Conservation (phyloP, 1,140 invertebrate species). For the Drosophila ohnishii region DNA sequence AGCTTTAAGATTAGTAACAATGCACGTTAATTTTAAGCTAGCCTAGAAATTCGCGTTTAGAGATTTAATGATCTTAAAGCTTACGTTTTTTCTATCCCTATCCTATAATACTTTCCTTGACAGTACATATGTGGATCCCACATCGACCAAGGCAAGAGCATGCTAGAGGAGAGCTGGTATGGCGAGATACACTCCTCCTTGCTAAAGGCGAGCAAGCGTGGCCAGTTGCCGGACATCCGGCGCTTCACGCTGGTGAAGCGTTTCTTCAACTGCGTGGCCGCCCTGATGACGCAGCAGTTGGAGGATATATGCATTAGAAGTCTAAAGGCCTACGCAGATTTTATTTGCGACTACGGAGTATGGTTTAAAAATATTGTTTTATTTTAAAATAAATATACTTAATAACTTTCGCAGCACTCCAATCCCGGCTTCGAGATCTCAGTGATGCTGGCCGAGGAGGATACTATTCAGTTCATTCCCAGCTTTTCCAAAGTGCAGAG, state of each 20-base stretch:
- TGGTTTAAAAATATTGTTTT: not conserved
- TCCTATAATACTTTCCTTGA: constrained; percentile 46
- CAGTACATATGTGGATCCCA: constrained; percentile 83
- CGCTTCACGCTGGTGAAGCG: constrained; percentile 87
- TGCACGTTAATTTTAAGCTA: too few species aligned
- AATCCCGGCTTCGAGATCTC: constrained; percentile 91
- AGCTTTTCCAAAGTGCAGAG: constrained; percentile 89
- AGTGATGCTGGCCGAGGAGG: constrained; percentile 86
- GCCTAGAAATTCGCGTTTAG: too few species aligned
- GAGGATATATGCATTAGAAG: constrained; percentile 92
- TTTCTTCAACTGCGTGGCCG: constrained; percentile 93
- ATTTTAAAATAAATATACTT: not conserved
- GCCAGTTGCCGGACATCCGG: constrained; percentile 88
- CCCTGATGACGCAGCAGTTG: constrained; percentile 93
- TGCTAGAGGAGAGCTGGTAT: constrained; percentile 86
- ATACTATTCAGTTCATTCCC: constrained; percentile 90
- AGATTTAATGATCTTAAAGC: too few species aligned
- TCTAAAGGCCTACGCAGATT: constrained; percentile 90
- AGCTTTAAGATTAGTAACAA: too few species aligned
- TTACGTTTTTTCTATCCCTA: too few species aligned
- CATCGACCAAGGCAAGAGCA: constrained; percentile 85
- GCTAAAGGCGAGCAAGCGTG: constrained; percentile 88
- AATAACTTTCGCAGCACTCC: constrained; percentile 83
- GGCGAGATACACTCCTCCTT: constrained; percentile 87
- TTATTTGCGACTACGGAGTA: constrained; percentile 90